Conservation (phyloP, 2,797 vertebrate genomes). For the Siniperca undulata region DNA sequence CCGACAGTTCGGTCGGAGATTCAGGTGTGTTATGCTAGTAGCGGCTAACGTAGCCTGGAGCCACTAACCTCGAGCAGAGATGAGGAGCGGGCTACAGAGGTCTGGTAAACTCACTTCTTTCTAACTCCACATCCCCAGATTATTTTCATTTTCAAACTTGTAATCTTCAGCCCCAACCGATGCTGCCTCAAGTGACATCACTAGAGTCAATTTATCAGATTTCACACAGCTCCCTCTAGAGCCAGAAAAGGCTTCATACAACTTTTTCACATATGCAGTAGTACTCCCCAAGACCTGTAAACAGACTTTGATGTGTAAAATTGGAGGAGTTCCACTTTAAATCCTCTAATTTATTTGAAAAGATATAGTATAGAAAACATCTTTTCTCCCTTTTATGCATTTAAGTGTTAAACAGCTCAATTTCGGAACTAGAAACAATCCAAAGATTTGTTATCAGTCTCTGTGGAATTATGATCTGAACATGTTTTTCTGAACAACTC, state of each 20-base stretch:
- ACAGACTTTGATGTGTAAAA: conserved; percentile 1
- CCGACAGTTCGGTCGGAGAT: neutral
- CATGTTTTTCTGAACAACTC: conserved; percentile 25
- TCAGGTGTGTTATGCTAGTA: neutral
- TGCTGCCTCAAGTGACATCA: neutral
- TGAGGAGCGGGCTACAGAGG: neutral
- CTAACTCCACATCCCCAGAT: neutral
- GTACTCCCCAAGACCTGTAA: neutral
- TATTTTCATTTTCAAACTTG: neutral
- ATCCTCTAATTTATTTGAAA: neutral
- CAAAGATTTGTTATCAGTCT: conserved; percentile 9
- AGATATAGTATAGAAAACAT: neutral
- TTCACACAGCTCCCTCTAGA: neutral
- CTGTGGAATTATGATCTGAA: conserved; percentile 15
- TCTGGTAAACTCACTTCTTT: neutral
- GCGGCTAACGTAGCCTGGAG: neutral
- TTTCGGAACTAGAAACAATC: conserved; percentile 19
- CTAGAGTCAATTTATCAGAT: neutral
- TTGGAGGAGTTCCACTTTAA: neutral
- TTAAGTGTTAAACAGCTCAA: conserved; percentile 14
- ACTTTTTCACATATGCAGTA: neutral
- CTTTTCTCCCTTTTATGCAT: conserved; percentile 1
- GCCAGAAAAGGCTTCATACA: neutral
- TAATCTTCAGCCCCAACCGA: neutral
- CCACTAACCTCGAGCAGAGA: neutral